A percentile compares a stretch with the other conserved stretches of the same genome.
These are phyloP conservation scores for Glareola pratincola DNA, from an alignment of 2,113 vertebrate species.

Conservation along the genomic window DNA sequence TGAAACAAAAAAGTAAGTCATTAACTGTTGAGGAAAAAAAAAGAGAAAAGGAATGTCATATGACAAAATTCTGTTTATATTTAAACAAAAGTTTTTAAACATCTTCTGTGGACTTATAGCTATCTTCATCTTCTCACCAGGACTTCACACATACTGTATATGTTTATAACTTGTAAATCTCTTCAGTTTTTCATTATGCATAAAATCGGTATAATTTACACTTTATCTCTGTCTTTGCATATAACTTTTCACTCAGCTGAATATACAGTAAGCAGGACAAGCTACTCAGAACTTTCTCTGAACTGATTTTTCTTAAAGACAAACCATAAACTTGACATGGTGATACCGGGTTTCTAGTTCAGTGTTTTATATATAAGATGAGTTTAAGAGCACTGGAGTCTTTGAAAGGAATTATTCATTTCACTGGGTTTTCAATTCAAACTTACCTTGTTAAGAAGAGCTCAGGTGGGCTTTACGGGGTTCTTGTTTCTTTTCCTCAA, in stretches of 20 bases:
- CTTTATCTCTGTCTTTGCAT: neutral
- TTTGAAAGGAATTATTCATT: neutral
- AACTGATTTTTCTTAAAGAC: neutral
- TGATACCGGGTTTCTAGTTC: neutral
- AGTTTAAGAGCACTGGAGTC: rapidly evolving
- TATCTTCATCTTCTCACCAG: neutral
- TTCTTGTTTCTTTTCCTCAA: neutral
- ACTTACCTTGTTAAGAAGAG: neutral
- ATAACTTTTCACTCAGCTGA: neutral
- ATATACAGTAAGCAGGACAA: neutral
- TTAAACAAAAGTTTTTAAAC: neutral
- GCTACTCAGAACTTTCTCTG: neutral
- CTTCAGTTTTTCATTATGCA: neutral
- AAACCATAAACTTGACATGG: neutral
- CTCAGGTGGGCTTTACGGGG: neutral
- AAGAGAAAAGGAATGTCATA: neutral
- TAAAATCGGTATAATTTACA: neutral
- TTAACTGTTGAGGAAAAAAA: neutral
- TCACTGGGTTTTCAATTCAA: rapidly evolving
- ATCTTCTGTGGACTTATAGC: neutral
- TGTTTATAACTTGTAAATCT: neutral
- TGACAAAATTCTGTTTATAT: neutral
- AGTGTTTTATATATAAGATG: neutral
- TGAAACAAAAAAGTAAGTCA: neutral
- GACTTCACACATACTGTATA: rapidly evolving